Evolutionary conservation across 1,140 invertebrate genomes (phyloP).

Genomic region (Pseudomyrmex cubaensis): DNA sequence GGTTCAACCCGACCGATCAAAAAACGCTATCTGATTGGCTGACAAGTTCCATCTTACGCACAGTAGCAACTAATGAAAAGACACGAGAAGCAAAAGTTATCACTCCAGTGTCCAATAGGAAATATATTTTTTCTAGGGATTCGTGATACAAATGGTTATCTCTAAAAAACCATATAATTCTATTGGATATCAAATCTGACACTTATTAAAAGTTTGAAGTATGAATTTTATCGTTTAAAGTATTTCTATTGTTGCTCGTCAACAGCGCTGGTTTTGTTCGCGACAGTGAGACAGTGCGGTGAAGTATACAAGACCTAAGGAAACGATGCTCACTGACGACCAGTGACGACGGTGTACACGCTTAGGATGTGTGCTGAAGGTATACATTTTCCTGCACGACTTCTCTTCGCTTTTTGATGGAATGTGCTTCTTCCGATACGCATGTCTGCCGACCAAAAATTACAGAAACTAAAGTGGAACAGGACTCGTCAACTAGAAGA

Average conservation of each 20-base stretch:
- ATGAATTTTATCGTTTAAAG: neutral
- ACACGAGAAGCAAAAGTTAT: too few species aligned
- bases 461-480: neutral
- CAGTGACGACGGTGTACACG: constrained; percentile 18
- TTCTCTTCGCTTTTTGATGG: neutral
- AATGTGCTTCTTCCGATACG: neutral
- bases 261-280: constrained; percentile 24
- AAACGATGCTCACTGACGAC: constrained; percentile 5
- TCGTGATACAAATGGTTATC: too few species aligned
- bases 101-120: too few species aligned
- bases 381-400: neutral
- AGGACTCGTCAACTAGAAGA: neutral
- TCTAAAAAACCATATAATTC: too few species aligned
- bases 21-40: too few species aligned
- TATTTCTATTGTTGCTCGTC: neutral
- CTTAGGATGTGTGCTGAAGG: neutral
- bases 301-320: neutral
- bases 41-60: too few species aligned
- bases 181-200: too few species aligned
- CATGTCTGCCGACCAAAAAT: constrained; percentile 1
- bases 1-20: too few species aligned
- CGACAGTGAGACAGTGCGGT: neutral
- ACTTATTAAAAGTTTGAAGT: too few species aligned
- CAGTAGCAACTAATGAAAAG: too few species aligned
- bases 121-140: too few species aligned